Evolutionary conservation across 2,113 vertebrate species (phyloP).

Genomic region (Sorex fumeus): DNA sequence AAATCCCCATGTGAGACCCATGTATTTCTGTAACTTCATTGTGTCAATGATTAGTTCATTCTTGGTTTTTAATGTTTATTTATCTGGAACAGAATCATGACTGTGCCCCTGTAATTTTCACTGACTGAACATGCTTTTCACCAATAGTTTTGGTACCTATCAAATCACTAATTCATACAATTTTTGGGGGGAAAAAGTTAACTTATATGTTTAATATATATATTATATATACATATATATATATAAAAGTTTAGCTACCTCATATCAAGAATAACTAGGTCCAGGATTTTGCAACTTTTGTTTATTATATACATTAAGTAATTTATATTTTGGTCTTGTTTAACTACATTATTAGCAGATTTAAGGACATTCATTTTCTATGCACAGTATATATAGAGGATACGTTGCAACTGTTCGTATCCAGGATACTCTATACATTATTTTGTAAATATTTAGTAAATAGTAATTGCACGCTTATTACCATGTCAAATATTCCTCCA

Average conservation of each 20-base stretch:
- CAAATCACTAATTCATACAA: background rate
- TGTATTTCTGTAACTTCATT: background rate
- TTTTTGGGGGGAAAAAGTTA: too few species aligned
- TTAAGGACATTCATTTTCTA: conserved; percentile 39
- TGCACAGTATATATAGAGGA: background rate
- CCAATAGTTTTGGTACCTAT: conserved; percentile 15
- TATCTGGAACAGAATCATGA: background rate
- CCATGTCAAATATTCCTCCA: conserved; percentile 25
- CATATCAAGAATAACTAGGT: background rate
- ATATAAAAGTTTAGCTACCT: background rate
- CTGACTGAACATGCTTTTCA: conserved; percentile 17
- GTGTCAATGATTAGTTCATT: conserved; percentile 16
- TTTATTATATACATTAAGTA: background rate
- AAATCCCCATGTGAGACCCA: background rate
- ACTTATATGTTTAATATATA: too few species aligned
- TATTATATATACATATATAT: too few species aligned
- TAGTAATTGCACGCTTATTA: background rate
- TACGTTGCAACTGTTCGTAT: conserved; percentile 16
- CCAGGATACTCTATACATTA: background rate
- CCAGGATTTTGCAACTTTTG: background rate
- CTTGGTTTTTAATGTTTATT: conserved; percentile 49
- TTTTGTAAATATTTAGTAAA: conserved; percentile 46
- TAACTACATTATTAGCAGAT: conserved; percentile 24
- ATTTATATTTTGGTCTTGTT: conserved; percentile 19
- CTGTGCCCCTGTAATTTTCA: too few species aligned